Evolutionary conservation across 2,888 invertebrate species (phyloP), one percentile per base, ranked within the genome.

Genomic region (Argyresthia goedartella): DNA sequence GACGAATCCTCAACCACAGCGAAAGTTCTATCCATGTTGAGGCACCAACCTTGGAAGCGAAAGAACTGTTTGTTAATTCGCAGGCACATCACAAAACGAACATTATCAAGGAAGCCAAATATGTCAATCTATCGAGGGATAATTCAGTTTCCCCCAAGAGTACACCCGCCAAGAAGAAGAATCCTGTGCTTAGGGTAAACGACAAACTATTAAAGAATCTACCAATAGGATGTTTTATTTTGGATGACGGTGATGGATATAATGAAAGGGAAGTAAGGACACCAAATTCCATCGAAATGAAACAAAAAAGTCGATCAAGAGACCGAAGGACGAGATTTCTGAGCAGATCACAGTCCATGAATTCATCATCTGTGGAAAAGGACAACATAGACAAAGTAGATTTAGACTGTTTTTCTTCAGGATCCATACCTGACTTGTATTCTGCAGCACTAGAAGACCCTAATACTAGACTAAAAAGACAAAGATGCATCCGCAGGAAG

Each of bases 401-500:
- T 53, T 57, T 78, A 44, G 69, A 68, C 53, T 58, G 61, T 1
- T 60, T 68, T 4, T 69, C 77, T 13, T 75, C 79, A 41, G 80
- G 73, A 60, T 85, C 84, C 1, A 85, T 81, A 8, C 81, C 86
- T 33, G 79, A 85, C 59, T 63, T 86, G 50, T 75, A 71, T 57
- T 59, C 66, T 1, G 64, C 65, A 8, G 62, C 70, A 33, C 65
- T 66, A 52, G 75, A 73, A 56, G 69, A 68, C 6, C 64, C 66
- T 7, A 81, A 79, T 56, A 62, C 78, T 7, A 73, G 79, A 53
- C 65, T 90, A 39, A 88, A 86, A 65, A 74, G 90, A 15, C 90
- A 90, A 64, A 86, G 78, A 58, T 89, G 90, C 60, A 88, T 90
- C 13, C 73, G 90, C 3, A 78, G 89, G 56, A 86, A 88, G 59